Base-by-base conservation (phyloP, 2,113 vertebrate genomes). In the Motacilla alba region DNA sequence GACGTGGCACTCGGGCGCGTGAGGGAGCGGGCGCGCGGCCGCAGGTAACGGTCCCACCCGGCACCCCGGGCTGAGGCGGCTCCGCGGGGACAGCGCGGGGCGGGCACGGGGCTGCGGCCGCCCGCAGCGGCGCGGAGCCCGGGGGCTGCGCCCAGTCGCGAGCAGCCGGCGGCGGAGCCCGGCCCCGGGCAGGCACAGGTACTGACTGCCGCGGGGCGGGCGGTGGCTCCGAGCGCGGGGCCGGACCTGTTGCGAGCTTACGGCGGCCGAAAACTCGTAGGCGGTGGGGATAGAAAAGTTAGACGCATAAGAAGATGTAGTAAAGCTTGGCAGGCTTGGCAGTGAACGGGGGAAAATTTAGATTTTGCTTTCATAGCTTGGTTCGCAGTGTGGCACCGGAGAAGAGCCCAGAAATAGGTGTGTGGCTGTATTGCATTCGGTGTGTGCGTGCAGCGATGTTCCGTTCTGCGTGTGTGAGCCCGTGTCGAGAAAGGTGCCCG, bases 361-460 rank as follows among this genome's bases (percentile, higher is more conserved):
- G 46, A 7, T 35, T 31, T 13, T 30, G 22, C 16, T 37, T n/a
- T 50, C 19, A 0, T 9, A 19, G 52, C n/a, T 68, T 37, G 3
- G 41, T 28, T 37, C 2, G 11, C 49, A 21, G 2, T 10, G 33
- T 7, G 30, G 7, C 30, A 3, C 7, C 18, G 17, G 11, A 46
- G 11, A 26, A 22, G 13, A 9, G 0, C 2, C 3, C 6, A 9
- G 19, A 4, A 9, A 4, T 4, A 4, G 0, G 23, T 1, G 3
- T 9, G 39, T 33, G 2, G 33, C 22, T 33, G 0, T 27, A 0
- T 21, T 15, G 15, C 4, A 0, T 30, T 17, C 10, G 9, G 4
- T 11, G 6, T 6, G 19, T 19, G 10, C 15, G 44, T 11, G 22
- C 68, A 24, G 67, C 26, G 31, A 2, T 35, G 4, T 60, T 52